Evolutionary conservation across 2,113 vertebrate genomes (phyloP), one percentile per base, ranked within the genome.

Genomic region (Laticauda colubrina): DNA sequence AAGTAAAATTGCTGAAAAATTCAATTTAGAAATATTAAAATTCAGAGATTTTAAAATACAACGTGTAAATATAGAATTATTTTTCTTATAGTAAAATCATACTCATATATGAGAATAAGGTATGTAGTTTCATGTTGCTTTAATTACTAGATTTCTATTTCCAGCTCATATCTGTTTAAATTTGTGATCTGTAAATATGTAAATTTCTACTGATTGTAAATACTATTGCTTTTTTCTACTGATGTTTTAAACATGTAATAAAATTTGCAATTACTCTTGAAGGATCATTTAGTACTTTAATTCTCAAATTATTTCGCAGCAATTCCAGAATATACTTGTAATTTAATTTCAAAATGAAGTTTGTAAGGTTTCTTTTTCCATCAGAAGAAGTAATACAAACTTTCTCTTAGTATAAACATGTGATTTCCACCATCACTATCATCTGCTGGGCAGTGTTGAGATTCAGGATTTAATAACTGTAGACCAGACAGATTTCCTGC

Each of bases 31-130:
- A 97, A 96, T 96, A 92, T 97, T 96, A 96, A 96, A 97, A 97
- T 97, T 96, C 97, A 97, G 96, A 98, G 96, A 97, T 97, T 97
- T 92, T 61, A 75, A 88, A 95, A 97, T 97, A 97, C 97, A 96
- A 97, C 97, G 95, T 98, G 98, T 98, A 98, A 98, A 98, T 98
- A 98, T 96, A 98, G 97, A 97, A 96, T 96, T 98, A 98, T 98
- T 98, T 98, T 98, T 98, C 98, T 97, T 97, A 96, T 94, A 97
- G 95, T 96, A 96, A 97, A 97, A 96, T 97, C 95, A 95, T 96
- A 95, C 93, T 95, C 97, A 97, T 95, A 95, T 93, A 7, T 95
- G 96, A 97, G 95, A 97, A 95, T 96, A 97, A 97, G 95, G 94
- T 94, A 89, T 97, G 97, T 97, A 98, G 97, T 97, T 97, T 97